Conservation (phyloP, 2,113 vertebrate genomes). For the Esox niger region DNA sequence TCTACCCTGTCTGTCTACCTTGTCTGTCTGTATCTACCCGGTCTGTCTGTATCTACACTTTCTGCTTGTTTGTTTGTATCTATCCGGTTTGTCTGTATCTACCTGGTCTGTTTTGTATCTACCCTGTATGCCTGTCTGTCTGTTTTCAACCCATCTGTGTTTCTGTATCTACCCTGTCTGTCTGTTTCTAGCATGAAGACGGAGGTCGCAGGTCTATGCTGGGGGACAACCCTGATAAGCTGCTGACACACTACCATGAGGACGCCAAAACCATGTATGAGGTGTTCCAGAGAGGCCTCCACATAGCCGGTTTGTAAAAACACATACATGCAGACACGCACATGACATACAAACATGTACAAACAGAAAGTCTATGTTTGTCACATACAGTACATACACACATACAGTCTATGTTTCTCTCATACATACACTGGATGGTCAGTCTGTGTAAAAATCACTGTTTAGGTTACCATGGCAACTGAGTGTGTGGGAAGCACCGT, state of each 20-base stretch:
- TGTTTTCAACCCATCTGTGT: background rate
- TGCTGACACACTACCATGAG: slow-evolving; percentile 90
- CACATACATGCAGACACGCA: slow-evolving; percentile 2
- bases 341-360: slow-evolving; percentile 3
- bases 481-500: background rate
- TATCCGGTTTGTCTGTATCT: background rate
- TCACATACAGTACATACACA: background rate
- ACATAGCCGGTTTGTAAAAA: slow-evolving; percentile 86
- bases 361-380: no score
- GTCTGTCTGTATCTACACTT: background rate
- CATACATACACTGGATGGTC: background rate
- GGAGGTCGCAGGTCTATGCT: slow-evolving; percentile 88
- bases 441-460: background rate
- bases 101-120: no score
- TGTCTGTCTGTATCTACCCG: background rate
- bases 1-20: slow-evolving; percentile 3
- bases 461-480: background rate
- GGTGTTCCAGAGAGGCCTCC: slow-evolving; percentile 89
- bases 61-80: background rate
- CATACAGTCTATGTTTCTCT: slow-evolving; percentile 2
- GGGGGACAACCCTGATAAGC: slow-evolving; percentile 71
- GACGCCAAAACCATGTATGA: slow-evolving; percentile 96
- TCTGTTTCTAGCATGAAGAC: slow-evolving; percentile 60
- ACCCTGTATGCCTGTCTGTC: background rate
- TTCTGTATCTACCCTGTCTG: background rate